phyloP scores from a whole-genome alignment of 2,797 vertebrate species.

The Sebastes wilsoni region DNA sequence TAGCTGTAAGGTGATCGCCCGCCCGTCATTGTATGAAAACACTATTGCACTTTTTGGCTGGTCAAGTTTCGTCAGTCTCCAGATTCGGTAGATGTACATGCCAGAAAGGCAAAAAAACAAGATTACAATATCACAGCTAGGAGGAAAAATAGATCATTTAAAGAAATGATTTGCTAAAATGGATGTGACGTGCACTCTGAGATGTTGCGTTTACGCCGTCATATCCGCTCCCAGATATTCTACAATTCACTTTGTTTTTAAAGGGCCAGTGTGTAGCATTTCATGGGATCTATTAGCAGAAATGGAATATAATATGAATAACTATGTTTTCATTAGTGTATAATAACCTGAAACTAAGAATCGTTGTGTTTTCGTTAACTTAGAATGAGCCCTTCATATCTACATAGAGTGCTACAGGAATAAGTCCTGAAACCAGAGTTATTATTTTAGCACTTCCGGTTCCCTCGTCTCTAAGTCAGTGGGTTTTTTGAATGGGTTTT shows the following conservation, averaged over 20 bases:
- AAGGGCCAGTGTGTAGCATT: too few relatives aligned
- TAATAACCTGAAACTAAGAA: too few relatives aligned
- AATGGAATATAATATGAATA: too few relatives aligned
- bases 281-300: too few relatives aligned
- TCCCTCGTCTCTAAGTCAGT: too few relatives aligned
- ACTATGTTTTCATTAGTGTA: too few relatives aligned
- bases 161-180: conserved; percentile 13
- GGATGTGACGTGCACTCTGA: neutral
- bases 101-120: conserved; percentile 13
- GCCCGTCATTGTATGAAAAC: conserved; percentile 66
- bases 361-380: too few relatives aligned
- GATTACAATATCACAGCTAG: conserved; percentile 52
- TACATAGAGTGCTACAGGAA: too few relatives aligned
- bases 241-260: neutral
- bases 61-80: conserved; percentile 71
- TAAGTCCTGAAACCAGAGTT: too few relatives aligned
- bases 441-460: too few relatives aligned
- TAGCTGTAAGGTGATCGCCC: conserved; percentile 63
- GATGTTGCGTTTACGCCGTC: neutral
- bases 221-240: neutral
- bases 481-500: too few relatives aligned
- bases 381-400: too few relatives aligned
- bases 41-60: conserved; percentile 81
- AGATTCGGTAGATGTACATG: conserved; percentile 44
- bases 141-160: conserved; percentile 37